Conservation (phyloP, 2,888 invertebrate genomes). For the Leptinotarsa juncta region DNA sequence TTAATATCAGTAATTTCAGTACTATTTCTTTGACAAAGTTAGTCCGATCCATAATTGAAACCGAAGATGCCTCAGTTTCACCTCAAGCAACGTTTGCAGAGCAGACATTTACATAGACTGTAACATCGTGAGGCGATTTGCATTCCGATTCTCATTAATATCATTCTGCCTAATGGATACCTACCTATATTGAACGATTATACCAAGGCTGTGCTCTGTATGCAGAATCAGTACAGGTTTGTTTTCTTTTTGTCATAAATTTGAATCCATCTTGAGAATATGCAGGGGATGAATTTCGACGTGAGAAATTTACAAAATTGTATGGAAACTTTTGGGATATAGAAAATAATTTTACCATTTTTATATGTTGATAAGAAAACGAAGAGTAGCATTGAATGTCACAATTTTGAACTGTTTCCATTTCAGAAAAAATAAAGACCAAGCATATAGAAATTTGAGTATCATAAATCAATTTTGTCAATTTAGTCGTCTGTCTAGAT, state of each 20-base stretch:
- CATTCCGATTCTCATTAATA: constrained; percentile 51
- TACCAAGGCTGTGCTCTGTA: neutral
- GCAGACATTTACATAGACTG: constrained; percentile 54
- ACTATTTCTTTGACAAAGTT: constrained; percentile 32
- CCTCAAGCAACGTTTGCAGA: constrained; percentile 53
- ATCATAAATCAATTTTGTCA: too few relatives aligned
- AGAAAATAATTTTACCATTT: too few relatives aligned
- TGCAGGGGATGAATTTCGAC: constrained; percentile 2
- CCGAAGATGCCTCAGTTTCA: constrained; percentile 50
- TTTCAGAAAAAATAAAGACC: too few relatives aligned
- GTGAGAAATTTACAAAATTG: neutral
- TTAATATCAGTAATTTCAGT: constrained; percentile 18
- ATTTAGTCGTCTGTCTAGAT: too few relatives aligned
- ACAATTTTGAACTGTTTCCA: too few relatives aligned
- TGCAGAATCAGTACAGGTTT: neutral
- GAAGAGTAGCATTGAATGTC: too few relatives aligned
- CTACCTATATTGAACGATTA: constrained; percentile 27
- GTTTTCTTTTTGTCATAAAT: neutral
- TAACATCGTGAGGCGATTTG: constrained; percentile 55
- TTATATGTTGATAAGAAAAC: too few relatives aligned
- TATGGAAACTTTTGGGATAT: neutral
- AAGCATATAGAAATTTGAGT: too few relatives aligned
- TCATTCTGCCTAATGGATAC: constrained; percentile 22
- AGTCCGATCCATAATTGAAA: constrained; percentile 51
- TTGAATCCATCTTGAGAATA: neutral